These are phyloP conservation scores for Oreochromis tanganicae DNA, from an alignment of 2,113 vertebrate genomes.

Conservation along the genomic window DNA sequence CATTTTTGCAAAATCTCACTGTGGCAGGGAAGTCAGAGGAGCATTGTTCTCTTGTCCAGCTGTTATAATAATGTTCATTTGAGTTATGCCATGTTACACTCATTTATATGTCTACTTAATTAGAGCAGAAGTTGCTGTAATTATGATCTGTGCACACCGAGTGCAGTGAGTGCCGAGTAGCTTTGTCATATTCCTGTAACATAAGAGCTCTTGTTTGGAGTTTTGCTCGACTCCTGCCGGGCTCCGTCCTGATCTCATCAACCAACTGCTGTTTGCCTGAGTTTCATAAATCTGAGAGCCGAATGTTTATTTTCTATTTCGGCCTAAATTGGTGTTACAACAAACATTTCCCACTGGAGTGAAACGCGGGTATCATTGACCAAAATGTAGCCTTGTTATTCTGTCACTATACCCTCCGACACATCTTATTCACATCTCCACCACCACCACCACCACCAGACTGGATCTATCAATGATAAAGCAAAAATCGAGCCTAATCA, in stretches of 20 bases:
- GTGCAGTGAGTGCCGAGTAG: background rate
- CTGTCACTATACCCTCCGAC: background rate
- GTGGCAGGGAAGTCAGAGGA: background rate
- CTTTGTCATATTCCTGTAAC: background rate
- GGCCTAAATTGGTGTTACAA: background rate
- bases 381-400: background rate
- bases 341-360: background rate
- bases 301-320: slow-evolving; percentile 21
- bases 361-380: background rate
- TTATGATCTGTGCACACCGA: background rate
- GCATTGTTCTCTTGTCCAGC: background rate
- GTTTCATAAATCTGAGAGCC: background rate
- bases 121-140: background rate
- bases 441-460: background rate
- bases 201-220: background rate
- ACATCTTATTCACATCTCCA: background rate
- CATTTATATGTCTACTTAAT: background rate
- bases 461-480: background rate
- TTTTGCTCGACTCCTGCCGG: background rate
- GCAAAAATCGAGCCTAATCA: background rate
- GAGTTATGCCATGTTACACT: background rate
- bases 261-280: slow-evolving; percentile 31
- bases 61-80: background rate
- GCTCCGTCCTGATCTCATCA: slow-evolving; percentile 26
- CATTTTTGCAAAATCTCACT: background rate